A percentile compares a stretch with the other conserved stretches of the same genome.
Evolutionary conservation across 2,797 vertebrate genomes (phyloP).

Genomic region (Tarsius wallacei): DNA sequence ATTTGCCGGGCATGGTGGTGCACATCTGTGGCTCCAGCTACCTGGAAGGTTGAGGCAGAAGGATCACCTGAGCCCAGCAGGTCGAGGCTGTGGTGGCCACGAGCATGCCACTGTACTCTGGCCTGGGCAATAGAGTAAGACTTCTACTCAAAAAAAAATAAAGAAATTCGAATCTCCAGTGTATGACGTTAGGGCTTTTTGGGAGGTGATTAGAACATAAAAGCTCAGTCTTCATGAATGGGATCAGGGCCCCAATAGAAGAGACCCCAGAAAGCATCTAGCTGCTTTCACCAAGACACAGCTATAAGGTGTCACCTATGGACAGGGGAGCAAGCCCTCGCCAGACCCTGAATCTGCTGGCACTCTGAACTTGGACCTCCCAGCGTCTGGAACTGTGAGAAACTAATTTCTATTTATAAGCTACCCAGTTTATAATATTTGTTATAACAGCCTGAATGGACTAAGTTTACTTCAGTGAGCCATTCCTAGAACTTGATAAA

Average conservation of each 20-base stretch:
- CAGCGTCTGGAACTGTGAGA: background rate
- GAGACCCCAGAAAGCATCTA: background rate
- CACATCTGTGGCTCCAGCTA: too few relatives aligned
- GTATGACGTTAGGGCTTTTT: background rate
- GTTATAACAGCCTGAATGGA: background rate
- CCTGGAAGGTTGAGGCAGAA: too few relatives aligned
- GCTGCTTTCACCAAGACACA: background rate
- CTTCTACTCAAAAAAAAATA: too few relatives aligned
- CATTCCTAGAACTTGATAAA: background rate
- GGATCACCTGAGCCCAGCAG: too few relatives aligned
- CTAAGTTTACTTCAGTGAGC: slow-evolving; percentile 36
- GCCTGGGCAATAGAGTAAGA: too few relatives aligned
- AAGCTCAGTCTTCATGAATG: background rate
- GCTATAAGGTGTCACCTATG: background rate
- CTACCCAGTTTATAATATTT: background rate
- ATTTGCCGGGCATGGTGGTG: too few relatives aligned
- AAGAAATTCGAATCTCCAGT: too few relatives aligned
- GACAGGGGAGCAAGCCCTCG: background rate
- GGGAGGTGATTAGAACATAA: background rate
- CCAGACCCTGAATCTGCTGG: background rate
- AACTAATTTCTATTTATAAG: background rate
- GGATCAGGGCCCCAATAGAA: background rate
- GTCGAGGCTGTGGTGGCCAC: too few relatives aligned
- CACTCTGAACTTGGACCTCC: background rate
- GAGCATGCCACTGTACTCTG: too few relatives aligned